Conservation (phyloP, 1,140 invertebrate genomes). For the Araneus ventricosus region DNA sequence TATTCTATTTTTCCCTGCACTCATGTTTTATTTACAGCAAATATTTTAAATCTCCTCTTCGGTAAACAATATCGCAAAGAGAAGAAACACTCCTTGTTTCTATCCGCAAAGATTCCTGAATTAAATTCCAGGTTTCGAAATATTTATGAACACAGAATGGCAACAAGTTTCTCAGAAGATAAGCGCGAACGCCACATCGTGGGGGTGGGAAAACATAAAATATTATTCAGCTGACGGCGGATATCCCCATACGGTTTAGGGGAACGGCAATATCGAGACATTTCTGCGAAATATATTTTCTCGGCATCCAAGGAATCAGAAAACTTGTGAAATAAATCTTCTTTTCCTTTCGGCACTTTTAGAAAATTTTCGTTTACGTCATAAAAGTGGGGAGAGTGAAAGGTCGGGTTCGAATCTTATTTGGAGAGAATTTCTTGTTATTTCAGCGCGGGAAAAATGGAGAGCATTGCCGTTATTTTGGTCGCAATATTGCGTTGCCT, state of each 20-base stretch:
- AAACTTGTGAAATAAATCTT: slow-evolving; percentile 26
- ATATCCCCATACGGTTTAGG: neutral
- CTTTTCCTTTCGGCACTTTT: neutral
- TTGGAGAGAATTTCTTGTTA: neutral
- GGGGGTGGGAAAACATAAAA: neutral
- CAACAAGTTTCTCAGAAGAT: neutral
- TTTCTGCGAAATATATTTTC: slow-evolving; percentile 12
- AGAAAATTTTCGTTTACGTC: neutral
- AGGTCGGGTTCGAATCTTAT: neutral
- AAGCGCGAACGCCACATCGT: neutral
- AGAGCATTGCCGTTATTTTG: neutral
- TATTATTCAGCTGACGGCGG: neutral
- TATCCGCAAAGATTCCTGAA: neutral
- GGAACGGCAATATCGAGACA: neutral
- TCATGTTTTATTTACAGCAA: neutral
- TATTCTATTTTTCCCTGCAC: no score
- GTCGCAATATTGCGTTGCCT: neutral
- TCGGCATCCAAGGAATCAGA: neutral
- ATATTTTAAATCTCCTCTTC: neutral
- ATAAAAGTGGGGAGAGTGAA: neutral
- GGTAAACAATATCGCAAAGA: neutral
- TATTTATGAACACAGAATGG: neutral
- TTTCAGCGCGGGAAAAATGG: neutral
- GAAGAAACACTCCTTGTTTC: neutral
- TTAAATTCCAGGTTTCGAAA: neutral